Percentiles rank a stretch among this genome's conserved stretches.
phyloP scores from a whole-genome alignment of 2,113 vertebrate species.

The Upupa epops region DNA sequence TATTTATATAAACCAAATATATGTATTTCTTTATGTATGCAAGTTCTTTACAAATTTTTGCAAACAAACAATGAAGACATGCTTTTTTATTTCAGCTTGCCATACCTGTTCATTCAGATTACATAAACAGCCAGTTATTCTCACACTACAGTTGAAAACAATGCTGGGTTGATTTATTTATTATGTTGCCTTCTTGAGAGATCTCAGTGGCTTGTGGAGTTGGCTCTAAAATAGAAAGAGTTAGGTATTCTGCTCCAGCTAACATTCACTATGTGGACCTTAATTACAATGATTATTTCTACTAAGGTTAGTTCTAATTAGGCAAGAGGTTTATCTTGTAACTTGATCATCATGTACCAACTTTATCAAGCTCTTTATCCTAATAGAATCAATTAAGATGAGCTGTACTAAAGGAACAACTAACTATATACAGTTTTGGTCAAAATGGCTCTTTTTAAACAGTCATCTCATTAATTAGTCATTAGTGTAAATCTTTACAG shows the following conservation, averaged over 20 bases:
- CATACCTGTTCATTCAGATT: background rate
- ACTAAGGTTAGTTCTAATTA: background rate
- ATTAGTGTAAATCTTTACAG: background rate
- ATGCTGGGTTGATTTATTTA: background rate
- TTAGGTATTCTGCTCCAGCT: background rate
- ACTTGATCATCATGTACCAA: background rate
- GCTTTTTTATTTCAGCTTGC: background rate
- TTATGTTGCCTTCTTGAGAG: background rate
- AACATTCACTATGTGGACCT: background rate
- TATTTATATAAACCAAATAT: background rate
- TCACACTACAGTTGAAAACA: background rate
- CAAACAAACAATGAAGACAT: background rate
- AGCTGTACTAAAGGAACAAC: background rate
- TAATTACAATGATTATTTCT: background rate
- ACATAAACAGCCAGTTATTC: background rate
- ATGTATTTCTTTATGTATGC: background rate
- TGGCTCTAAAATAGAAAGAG: background rate
- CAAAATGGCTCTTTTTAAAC: background rate
- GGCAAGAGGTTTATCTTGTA: background rate
- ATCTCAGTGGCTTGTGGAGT: background rate
- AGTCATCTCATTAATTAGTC: background rate
- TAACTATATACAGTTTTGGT: background rate
- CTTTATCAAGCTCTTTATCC: background rate
- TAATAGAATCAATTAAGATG: background rate
- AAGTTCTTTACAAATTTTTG: background rate